phyloP scores from a whole-genome alignment of 2,113 vertebrate genomes.

The Psophia crepitans region DNA sequence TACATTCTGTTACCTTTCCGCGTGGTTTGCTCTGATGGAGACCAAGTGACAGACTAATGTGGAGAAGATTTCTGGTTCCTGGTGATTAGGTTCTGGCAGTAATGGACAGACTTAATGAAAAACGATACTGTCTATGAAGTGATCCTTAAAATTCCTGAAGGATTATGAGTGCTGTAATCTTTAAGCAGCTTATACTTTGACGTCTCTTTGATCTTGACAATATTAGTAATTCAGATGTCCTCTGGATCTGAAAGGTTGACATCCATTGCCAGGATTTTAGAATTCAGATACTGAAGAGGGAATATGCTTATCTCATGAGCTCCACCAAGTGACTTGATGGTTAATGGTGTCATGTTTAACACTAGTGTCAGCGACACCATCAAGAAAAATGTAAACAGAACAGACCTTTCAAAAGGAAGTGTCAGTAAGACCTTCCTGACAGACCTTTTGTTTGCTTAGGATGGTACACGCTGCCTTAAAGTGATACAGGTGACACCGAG shows the following conservation, averaged over 20 bases:
- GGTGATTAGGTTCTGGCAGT: not conserved
- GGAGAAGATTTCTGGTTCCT: not conserved
- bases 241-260: not conserved
- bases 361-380: not conserved
- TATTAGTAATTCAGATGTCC: not conserved
- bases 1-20: not conserved
- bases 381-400: not conserved
- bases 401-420: not conserved
- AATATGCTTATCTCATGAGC: not conserved
- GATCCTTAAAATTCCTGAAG: constrained; percentile 4
- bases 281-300: not conserved
- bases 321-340: not conserved
- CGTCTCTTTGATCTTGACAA: constrained; percentile 41
- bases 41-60: not conserved
- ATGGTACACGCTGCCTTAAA: not conserved
- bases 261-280: not conserved
- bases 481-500: not conserved
- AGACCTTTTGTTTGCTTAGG: not conserved
- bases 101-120: not conserved
- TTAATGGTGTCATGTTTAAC: not conserved
- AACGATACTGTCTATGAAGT: not conserved
- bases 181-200: constrained; percentile 12
- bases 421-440: not conserved
- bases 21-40: not conserved
- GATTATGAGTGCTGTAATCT: constrained; percentile 20